Evolutionary conservation across 2,113 vertebrate species (phyloP).

Genomic region (Phyllostomus hastatus): DNA sequence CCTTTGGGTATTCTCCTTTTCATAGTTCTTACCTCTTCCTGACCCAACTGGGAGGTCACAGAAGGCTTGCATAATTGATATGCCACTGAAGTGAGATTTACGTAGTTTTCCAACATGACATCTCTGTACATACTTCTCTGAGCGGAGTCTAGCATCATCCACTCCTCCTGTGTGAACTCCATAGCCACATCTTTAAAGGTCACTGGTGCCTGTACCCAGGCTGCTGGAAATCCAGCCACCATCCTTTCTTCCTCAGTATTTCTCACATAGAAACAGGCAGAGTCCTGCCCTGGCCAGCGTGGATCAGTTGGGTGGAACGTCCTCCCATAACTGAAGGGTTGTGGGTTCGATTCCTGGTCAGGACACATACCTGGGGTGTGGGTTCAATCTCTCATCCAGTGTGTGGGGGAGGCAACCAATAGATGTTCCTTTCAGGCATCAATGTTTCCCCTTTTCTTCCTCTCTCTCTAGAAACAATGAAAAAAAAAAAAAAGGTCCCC

Average conservation of each 20-base stretch:
- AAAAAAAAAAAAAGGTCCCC: no score
- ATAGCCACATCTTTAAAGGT: background rate
- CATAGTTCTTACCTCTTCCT: background rate
- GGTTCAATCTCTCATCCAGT: no score
- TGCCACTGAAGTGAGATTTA: slow-evolving; percentile 12
- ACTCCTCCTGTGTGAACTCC: slow-evolving; percentile 43
- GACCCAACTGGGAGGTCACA: background rate
- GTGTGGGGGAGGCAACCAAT: no score
- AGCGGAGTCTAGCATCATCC: background rate
- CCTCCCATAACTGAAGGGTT: no score
- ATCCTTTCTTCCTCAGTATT: background rate
- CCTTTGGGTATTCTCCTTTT: background rate
- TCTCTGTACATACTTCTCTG: slow-evolving; percentile 18
- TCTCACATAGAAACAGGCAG: background rate
- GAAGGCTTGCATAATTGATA: background rate
- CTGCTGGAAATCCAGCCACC: background rate
- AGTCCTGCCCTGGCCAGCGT: background rate
- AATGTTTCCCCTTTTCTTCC: no score
- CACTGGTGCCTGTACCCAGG: background rate
- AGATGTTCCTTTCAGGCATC: no score
- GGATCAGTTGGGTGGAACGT: no score
- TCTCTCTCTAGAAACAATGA: no score
- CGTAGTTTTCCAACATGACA: slow-evolving; percentile 47
- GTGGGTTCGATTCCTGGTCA: no score
- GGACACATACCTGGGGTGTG: no score